Percentiles rank a stretch among this genome's conserved stretches.
These are phyloP conservation scores for Syngnathus rostellatus DNA, from an alignment of 2,797 vertebrate species.

Conservation along the genomic window DNA sequence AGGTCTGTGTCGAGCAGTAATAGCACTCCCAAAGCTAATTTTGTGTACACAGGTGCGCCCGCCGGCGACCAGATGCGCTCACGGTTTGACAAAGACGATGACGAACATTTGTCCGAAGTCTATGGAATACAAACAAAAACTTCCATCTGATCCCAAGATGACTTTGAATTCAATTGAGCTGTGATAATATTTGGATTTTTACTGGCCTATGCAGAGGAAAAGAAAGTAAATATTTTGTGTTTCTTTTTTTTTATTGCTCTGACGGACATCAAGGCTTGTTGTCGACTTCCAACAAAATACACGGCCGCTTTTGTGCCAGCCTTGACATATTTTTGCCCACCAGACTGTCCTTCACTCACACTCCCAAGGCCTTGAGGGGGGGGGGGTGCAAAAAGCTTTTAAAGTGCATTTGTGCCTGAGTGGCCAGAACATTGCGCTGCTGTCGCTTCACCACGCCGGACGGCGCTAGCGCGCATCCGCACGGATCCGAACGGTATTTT, in stretches of 20 bases:
- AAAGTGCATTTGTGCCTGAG: constrained; percentile 57
- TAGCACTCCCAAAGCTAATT: constrained; percentile 36
- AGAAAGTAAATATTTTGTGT: constrained; percentile 3
- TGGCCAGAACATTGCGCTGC: constrained; percentile 53
- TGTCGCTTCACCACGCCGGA: constrained; percentile 19
- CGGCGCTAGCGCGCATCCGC: constrained; percentile 18
- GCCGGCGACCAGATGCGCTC: constrained; percentile 7
- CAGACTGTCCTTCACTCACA: constrained; percentile 19
- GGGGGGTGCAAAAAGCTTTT: constrained; percentile 57
- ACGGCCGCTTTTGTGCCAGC: constrained; percentile 3
- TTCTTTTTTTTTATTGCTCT: background rate
- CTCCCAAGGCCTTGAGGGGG: constrained; percentile 24
- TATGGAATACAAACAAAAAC: background rate
- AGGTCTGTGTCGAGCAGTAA: constrained; percentile 39
- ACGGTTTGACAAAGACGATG: constrained; percentile 4
- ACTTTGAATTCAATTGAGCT: background rate
- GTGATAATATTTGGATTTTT: constrained; percentile 2
- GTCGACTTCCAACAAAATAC: background rate
- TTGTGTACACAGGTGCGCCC: constrained; percentile 35
- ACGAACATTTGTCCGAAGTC: background rate
- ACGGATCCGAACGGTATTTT: constrained; percentile 40
- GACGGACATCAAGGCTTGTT: background rate
- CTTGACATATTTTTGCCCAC: constrained; percentile 23
- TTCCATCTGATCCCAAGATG: constrained; percentile 2
- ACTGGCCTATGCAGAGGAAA: background rate